Evolutionary conservation across 2,113 vertebrate species (phyloP).

Genomic region (Brachypodius melanocephalos): DNA sequence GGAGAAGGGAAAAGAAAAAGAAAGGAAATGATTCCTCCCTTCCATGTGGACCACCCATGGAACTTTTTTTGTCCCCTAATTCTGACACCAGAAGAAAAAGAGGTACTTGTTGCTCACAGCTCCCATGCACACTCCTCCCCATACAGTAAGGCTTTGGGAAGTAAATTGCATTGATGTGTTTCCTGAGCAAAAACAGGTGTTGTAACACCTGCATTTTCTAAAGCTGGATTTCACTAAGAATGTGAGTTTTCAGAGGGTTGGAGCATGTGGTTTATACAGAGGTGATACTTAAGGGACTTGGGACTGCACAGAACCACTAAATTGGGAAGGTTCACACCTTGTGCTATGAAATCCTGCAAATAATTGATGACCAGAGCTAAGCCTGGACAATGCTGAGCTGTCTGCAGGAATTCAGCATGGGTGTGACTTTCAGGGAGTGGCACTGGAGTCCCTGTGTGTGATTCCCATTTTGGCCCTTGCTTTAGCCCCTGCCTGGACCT

Average conservation of each 20-base stretch:
- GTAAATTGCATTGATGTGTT: conserved; percentile 58
- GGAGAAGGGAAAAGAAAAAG: not conserved
- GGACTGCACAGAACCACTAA: not conserved
- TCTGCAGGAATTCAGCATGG: not conserved
- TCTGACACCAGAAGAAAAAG: conserved; percentile 62
- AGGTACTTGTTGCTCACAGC: conserved; percentile 38
- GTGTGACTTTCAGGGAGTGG: not conserved
- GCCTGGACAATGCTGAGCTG: fast-evolving
- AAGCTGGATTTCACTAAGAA: conserved; percentile 12
- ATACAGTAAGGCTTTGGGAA: not conserved
- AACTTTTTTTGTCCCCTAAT: conserved; percentile 64
- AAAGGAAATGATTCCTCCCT: conserved; percentile 2
- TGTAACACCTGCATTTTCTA: conserved; percentile 68
- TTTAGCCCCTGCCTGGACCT: not conserved
- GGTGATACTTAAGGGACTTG: not conserved
- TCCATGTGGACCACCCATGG: conserved; percentile 72
- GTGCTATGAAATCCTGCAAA: not conserved
- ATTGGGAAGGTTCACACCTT: not conserved
- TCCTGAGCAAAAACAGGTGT: conserved; percentile 57
- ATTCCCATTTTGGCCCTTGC: not conserved
- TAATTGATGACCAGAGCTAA: not conserved
- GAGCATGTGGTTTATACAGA: not conserved
- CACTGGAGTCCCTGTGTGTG: not conserved
- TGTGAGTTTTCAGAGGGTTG: not conserved
- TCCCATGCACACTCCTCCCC: not conserved